Conservation (phyloP, 2,797 vertebrate species). For the Scarus forsteni region DNA sequence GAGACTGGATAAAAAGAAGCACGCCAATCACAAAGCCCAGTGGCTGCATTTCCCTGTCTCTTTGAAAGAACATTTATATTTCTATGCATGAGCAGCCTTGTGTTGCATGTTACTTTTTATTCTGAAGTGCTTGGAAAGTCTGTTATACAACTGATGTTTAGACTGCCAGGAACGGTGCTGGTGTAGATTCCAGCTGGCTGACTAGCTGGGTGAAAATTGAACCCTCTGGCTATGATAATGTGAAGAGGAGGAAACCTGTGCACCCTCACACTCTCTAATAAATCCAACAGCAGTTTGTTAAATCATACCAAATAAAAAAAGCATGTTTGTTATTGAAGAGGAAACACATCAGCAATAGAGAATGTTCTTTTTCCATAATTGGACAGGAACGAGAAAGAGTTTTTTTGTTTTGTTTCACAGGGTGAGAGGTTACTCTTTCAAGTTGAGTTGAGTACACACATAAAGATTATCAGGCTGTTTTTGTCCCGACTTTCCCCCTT, state of each 20-base stretch:
- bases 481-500: too few species aligned
- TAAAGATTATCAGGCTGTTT: too few species aligned
- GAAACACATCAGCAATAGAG: not conserved
- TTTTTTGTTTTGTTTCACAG: too few species aligned
- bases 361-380: too few species aligned
- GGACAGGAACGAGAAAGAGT: too few species aligned
- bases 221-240: conserved; percentile 50
- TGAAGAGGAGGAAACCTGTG: not conserved
- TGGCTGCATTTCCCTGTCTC: conserved; percentile 29
- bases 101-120: conserved; percentile 49
- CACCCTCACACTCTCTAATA: not conserved
- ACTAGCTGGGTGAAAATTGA: conserved; percentile 59
- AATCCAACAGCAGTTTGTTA: not conserved
- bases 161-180: conserved; percentile 34
- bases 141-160: conserved; percentile 41
- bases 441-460: too few species aligned
- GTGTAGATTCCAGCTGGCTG: conserved; percentile 28
- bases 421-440: too few species aligned
- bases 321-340: not conserved
- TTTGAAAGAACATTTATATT: conserved; percentile 17
- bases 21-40: conserved; percentile 9
- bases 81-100: conserved; percentile 19
- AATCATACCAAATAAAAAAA: not conserved
- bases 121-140: conserved; percentile 31
- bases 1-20: not conserved